Evolutionary conservation across 2,797 vertebrate species (phyloP), one percentile per base, ranked within the genome.

Genomic region (Danio albolineatus): DNA sequence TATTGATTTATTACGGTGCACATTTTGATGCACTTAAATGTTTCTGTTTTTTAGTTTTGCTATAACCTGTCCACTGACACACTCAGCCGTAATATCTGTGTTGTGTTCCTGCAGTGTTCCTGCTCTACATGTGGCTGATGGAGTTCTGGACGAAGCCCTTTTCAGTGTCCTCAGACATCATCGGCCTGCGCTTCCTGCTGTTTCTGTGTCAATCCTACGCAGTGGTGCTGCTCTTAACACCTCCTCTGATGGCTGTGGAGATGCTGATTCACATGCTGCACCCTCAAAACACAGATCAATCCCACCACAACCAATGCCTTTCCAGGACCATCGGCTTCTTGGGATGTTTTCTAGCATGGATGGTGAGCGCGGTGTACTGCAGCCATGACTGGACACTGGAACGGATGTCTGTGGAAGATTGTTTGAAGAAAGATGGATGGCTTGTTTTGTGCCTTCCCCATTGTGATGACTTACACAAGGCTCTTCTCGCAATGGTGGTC

Each of bases 131-230:
- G 38, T 89, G 86, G 76, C 7, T 91, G 38, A 84, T 72, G 4
- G 82, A 87, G 7, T 82, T 76, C 57, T 91, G 90, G 89, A 53
- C 88, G 19, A 38, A 49, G 0, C 86, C 73, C 0, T 76, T 87
- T 44, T 72, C 85, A n/a, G 17, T 59, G 0, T 60, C 72, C 0
- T 62, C 85, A 1, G 92, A 94, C 0, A 17, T 88, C 81, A 86
- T 94, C 5, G 90, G 92, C 41, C 86, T 95, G 73, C 92, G 91
- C 76, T 92, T 91, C 86, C 87, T 94, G 77, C 88, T 94, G 49
- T 95, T 95, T 69, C 90, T 94, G 48, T 87, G 93, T 81, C 86
- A 93, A 84, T 90, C 90, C 0, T 95, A 95, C 4, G 87, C 88
- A 1, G 69, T 62, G 0, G 91, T 92, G 67, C n/a, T 94, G 79